These are phyloP conservation scores for Apostichopus californicus DNA, from an alignment of 35 echinoderm and acorn worm genomes.

Conservation along the genomic window DNA sequence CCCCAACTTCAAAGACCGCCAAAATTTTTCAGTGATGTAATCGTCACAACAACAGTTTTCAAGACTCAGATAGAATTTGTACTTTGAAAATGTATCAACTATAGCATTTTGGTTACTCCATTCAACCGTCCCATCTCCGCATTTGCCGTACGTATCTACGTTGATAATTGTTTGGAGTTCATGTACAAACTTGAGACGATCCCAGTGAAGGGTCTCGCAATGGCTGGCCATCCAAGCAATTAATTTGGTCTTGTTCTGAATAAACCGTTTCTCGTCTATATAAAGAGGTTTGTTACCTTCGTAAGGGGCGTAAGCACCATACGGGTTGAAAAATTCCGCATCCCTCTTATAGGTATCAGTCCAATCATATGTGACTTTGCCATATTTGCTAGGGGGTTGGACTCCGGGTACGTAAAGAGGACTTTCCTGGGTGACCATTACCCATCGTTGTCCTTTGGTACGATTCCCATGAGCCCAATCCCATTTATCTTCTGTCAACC, in stretches of 20 bases:
- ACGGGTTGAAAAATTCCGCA: conserved; percentile 41
- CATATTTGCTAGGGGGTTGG: conserved; percentile 28
- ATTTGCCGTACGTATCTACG: conserved; percentile 71
- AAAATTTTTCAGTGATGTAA: conserved; percentile 85
- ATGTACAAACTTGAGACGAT: conserved; percentile 64
- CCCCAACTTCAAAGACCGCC: conserved; percentile 41
- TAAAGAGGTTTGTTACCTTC: conserved; percentile 39
- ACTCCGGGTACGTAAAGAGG: conserved; percentile 52
- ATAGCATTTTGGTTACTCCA: conserved; percentile 46
- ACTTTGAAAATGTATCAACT: conserved; percentile 39
- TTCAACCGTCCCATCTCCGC: conserved; percentile 57
- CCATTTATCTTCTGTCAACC: conserved; percentile 46
- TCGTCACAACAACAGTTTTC: conserved; percentile 76
- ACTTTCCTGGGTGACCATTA: conserved; percentile 59
- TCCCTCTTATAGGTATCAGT: conserved; percentile 53
- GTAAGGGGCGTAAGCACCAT: conserved; percentile 39
- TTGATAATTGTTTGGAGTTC: conserved; percentile 50
- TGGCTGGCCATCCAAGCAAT: conserved; percentile 71
- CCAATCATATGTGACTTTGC: conserved; percentile 30
- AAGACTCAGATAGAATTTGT: conserved; percentile 67
- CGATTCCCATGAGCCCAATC: conserved; percentile 28
- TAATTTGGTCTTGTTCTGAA: conserved; percentile 53
- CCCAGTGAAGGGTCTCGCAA: conserved; percentile 69
- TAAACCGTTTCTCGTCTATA: conserved; percentile 6
- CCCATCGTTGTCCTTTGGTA: conserved; percentile 20